phyloP scores from a whole-genome alignment of 2,113 vertebrate genomes.

The Agelaius phoeniceus region DNA sequence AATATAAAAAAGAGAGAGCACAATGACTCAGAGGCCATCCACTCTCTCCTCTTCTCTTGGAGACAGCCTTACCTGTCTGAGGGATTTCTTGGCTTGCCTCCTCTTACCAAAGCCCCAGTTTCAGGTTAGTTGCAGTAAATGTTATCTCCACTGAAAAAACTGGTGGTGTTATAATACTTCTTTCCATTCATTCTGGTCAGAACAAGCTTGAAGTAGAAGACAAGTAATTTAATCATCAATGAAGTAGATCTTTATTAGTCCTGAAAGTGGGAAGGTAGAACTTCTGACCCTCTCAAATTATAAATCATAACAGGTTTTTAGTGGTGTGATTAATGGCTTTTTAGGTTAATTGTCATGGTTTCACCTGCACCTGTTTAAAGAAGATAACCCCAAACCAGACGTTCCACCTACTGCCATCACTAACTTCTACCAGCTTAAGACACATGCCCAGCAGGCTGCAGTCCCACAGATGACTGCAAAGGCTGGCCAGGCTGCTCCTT shows the following conservation, averaged over 20 bases:
- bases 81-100: neutral
- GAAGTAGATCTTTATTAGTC: neutral
- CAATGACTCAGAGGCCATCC: neutral
- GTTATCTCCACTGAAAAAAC: neutral
- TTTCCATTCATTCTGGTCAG: neutral
- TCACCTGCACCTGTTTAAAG: neutral
- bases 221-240: neutral
- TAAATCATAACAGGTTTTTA: neutral
- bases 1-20: neutral
- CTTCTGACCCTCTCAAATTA: neutral
- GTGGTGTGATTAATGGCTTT: neutral
- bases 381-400: neutral
- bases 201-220: neutral
- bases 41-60: neutral
- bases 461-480: neutral
- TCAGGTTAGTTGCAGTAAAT: neutral
- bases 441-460: neutral
- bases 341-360: neutral
- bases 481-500: neutral
- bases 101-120: neutral
- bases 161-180: neutral
- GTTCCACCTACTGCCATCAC: neutral
- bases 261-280: neutral
- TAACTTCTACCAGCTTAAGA: neutral
- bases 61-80: neutral